Evolutionary conservation across 2,113 vertebrate genomes (phyloP).

Genomic region (Tichodroma muraria): DNA sequence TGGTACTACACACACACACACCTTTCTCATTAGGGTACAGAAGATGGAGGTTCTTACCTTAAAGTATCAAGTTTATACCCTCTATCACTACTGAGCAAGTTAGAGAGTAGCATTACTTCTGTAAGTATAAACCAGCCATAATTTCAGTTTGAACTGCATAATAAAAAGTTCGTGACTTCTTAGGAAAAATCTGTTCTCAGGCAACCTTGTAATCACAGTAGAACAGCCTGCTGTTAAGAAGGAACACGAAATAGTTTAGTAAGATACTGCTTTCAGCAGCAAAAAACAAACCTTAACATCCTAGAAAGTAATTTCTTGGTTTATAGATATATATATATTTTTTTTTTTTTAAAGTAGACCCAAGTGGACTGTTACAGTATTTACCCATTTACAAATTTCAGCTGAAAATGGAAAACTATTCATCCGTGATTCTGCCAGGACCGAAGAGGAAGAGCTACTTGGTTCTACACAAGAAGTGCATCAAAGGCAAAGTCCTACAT

Average conservation of each 20-base stretch:
- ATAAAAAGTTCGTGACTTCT: background rate
- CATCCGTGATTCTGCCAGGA: background rate
- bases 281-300: background rate
- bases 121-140: background rate
- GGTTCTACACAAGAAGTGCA: background rate
- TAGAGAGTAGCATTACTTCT: background rate
- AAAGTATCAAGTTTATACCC: background rate
- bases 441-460: background rate
- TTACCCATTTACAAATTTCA: background rate
- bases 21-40: background rate
- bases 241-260: background rate
- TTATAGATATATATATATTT: too few relatives aligned
- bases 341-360: background rate
- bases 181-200: background rate
- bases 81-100: background rate
- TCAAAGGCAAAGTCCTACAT: background rate
- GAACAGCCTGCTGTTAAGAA: background rate
- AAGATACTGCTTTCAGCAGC: background rate
- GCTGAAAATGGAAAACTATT: background rate
- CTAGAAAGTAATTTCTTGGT: background rate
- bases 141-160: background rate
- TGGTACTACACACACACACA: fast-evolving
- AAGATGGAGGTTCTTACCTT: background rate
- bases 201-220: background rate
- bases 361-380: background rate